Conservation (phyloP, 1,140 invertebrate genomes). For the Pemphigus obesinymphae region DNA sequence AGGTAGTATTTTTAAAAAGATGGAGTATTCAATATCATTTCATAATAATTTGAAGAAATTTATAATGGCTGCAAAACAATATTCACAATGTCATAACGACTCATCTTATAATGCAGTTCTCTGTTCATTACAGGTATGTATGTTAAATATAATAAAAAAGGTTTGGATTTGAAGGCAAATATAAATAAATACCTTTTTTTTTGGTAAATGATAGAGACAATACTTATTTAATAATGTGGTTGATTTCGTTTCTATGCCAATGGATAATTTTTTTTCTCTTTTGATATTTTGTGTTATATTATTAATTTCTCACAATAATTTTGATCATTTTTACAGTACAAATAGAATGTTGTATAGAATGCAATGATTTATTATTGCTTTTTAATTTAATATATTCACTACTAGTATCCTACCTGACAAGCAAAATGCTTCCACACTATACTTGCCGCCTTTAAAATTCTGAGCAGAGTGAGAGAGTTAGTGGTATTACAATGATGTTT, state of each 20-base stretch:
- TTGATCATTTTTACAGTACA: too few relatives aligned
- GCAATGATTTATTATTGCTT: too few relatives aligned
- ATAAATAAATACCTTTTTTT: too few relatives aligned
- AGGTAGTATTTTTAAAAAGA: not conserved
- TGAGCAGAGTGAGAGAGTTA: too few relatives aligned
- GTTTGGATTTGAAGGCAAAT: too few relatives aligned
- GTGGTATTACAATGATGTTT: too few relatives aligned
- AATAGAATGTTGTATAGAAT: too few relatives aligned
- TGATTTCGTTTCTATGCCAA: not conserved
- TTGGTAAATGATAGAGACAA: not conserved
- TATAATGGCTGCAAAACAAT: constrained; percentile 11
- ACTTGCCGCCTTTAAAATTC: too few relatives aligned
- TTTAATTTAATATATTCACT: too few relatives aligned
- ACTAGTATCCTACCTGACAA: too few relatives aligned
- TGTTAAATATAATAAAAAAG: not conserved
- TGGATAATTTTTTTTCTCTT: not conserved
- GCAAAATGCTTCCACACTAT: too few relatives aligned
- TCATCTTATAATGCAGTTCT: constrained; percentile 11
- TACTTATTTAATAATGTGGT: not conserved
- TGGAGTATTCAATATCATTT: not conserved
- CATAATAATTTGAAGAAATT: constrained; percentile 21
- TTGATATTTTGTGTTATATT: not conserved
- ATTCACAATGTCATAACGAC: not conserved
- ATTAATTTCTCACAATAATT: not conserved
- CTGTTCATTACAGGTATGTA: constrained; percentile 15